Conservation (phyloP, 2,797 vertebrate species). For the Kryptopterus vitreolus region DNA sequence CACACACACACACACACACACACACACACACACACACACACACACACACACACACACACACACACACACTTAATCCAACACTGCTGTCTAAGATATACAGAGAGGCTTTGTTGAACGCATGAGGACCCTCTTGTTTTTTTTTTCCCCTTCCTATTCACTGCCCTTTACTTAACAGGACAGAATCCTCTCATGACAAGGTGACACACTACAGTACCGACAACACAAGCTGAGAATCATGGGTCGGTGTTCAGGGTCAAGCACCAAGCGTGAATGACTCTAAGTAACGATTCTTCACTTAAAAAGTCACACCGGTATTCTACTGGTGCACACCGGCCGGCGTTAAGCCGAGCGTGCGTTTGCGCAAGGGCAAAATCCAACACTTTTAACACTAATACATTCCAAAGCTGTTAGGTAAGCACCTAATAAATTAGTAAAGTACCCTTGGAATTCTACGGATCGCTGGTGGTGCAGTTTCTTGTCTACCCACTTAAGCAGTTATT, state of each 20-base stretch:
- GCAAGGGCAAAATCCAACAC: not conserved
- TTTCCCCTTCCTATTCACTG: not conserved
- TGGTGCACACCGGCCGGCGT: not conserved
- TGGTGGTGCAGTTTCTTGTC: slow-evolving; percentile 8
- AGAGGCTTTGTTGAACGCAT: slow-evolving; percentile 17
- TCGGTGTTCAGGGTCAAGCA: slow-evolving; percentile 38
- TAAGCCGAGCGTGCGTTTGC: not conserved
- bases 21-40: slow-evolving; percentile 36
- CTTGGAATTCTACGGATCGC: not conserved
- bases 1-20: slow-evolving; percentile 19
- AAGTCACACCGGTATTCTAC: not conserved
- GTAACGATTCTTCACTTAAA: slow-evolving; percentile 4
- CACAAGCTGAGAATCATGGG: slow-evolving; percentile 24
- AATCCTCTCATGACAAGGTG: slow-evolving; percentile 34
- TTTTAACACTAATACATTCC: not conserved
- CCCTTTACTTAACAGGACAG: slow-evolving; percentile 33
- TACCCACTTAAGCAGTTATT: not conserved
- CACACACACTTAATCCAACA: slow-evolving; percentile 35
- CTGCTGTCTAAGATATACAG: slow-evolving; percentile 29
- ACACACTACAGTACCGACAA: slow-evolving; percentile 25
- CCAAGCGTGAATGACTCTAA: not conserved
- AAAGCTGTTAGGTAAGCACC: slow-evolving; percentile 16
- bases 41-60: slow-evolving; percentile 36
- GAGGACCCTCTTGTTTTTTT: not conserved
- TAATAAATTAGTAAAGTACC: slow-evolving; percentile 25